Conservation (phyloP, 2,888 invertebrate species). For the Lepetodrilus schrolli region DNA sequence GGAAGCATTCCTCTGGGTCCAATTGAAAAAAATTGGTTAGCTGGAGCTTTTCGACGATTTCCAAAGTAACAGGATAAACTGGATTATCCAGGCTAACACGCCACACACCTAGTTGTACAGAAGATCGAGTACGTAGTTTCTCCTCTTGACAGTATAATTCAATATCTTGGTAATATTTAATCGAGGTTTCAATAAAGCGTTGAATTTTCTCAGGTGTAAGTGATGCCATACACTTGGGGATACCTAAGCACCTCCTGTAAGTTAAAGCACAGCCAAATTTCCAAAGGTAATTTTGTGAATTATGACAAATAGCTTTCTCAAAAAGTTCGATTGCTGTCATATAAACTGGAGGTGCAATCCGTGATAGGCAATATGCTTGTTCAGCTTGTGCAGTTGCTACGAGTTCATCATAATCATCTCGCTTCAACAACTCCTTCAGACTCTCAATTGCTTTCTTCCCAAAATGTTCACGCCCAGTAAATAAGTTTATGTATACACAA, state of each 20-base stretch:
- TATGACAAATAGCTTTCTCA: background rate
- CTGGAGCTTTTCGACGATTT: background rate
- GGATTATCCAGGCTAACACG: background rate
- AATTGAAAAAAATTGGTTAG: background rate
- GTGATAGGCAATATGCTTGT: background rate
- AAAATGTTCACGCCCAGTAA: background rate
- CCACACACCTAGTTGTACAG: background rate
- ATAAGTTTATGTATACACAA: background rate
- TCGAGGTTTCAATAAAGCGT: background rate
- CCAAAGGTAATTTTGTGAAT: background rate
- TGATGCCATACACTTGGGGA: background rate
- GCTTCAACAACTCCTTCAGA: background rate
- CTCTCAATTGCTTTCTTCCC: background rate
- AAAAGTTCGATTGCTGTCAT: background rate
- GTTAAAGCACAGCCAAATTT: conserved; percentile 10
- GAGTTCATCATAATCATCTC: background rate
- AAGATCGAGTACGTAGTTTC: background rate
- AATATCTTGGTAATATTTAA: background rate
- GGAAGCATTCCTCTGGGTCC: background rate
- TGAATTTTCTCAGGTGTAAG: background rate
- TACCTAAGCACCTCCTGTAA: background rate
- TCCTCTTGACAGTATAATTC: background rate
- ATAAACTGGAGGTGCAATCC: background rate
- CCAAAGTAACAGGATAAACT: background rate
- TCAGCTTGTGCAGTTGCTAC: background rate